Evolutionary conservation across 2,797 vertebrate species (phyloP), one percentile per base, ranked within the genome.

Genomic region (Potorous gilbertii): DNA sequence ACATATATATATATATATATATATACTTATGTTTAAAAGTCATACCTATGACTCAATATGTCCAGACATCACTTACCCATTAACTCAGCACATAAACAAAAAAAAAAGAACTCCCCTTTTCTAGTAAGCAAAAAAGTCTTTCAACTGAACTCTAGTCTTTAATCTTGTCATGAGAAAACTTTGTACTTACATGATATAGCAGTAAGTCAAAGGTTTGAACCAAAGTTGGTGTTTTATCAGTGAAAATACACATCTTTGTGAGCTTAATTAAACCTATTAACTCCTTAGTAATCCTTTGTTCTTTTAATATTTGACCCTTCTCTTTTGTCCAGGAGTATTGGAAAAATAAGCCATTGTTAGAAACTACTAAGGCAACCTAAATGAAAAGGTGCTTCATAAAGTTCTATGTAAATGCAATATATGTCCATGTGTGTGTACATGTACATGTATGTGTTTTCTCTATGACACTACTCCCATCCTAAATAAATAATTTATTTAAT

Each of bases 401-500:
- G 3, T 29, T 52, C 34, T 54, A 27, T 90, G 1, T 90, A 31
- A 16, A 14, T 55, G 4, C 13, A 55, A 21, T 29, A 1, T 16
- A 54, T 54, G 4, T 34, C 2, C 9, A 12, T 54, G 18, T 92
- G 10, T 55, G 50, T 94, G 91, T 90, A 13, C 34, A 3, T 55
- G 16, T 92, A 8, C 90, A 9, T 55, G 4, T 9, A 34, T 89
- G 62, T 0, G 34, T 54, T 52, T 93, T 95, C 9, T 93, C 74
- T 55, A n/a, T 94, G 16, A 21, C 87, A 1, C 62, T 92, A 59
- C 55, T 92, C 93, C 34, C 46, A 91, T 93, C 92, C 94, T 55
- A 2, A 5, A 91, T 97, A 94, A 95, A 97, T 95, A 92, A 95
- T 97, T 94, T 95, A 98, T 97, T 94, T 89, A 95, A 90, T 93